phyloP scores from a whole-genome alignment of 2,797 vertebrate genomes.

The Ctenochaetus hawaiiensis region DNA sequence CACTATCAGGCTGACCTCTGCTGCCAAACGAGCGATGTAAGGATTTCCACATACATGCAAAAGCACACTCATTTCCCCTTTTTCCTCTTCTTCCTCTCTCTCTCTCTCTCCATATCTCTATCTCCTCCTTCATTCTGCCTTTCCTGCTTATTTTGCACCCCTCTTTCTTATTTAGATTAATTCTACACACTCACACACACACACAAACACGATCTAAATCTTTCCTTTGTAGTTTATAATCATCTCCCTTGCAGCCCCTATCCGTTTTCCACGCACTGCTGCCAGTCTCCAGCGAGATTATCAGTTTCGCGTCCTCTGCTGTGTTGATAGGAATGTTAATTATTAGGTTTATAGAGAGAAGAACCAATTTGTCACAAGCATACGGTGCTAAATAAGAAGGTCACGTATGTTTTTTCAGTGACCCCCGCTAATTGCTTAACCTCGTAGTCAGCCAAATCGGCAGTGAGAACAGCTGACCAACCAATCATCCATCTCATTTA shows the following conservation, averaged over 20 bases:
- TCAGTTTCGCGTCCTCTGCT: constrained; percentile 50
- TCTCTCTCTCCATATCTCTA: neutral
- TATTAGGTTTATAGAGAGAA: constrained; percentile 47
- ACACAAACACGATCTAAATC: constrained; percentile 69
- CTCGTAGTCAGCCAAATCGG: constrained; percentile 21
- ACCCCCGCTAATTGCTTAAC: constrained; percentile 56
- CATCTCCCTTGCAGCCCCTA: constrained; percentile 48
- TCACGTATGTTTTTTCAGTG: constrained; percentile 5
- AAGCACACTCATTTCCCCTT: constrained; percentile 16
- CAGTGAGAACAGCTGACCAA: constrained; percentile 21
- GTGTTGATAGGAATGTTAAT: constrained; percentile 68
- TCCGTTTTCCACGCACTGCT: constrained; percentile 31
- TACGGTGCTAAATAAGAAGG: constrained; percentile 44
- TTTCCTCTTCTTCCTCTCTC: neutral
- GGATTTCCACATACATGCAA: constrained; percentile 47
- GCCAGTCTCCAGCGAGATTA: constrained; percentile 62
- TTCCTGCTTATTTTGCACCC: constrained; percentile 14
- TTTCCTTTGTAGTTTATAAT: constrained; percentile 73
- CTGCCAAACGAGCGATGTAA: constrained; percentile 47
- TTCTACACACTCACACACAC: constrained; percentile 30
- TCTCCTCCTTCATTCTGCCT: constrained; percentile 19
- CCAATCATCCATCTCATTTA: constrained; percentile 3
- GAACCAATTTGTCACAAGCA: constrained; percentile 45
- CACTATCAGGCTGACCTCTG: constrained; percentile 49
- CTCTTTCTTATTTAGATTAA: constrained; percentile 50